Conservation (phyloP, 2,797 vertebrate genomes). For the Takifugu rubripes region DNA sequence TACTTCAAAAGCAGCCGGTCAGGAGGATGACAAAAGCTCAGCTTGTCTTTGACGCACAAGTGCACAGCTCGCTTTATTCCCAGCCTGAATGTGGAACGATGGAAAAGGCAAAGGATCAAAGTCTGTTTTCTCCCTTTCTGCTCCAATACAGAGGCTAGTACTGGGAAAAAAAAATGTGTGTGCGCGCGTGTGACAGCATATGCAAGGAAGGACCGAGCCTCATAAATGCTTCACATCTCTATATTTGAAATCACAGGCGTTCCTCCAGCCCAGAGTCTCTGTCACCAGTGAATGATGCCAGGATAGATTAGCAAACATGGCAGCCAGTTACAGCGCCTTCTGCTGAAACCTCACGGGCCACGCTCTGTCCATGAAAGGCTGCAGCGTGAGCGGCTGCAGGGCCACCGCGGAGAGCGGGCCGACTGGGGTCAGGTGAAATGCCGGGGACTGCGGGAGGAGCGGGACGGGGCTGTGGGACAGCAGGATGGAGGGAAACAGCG, state of each 20-base stretch:
- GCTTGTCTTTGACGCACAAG: slow-evolving; percentile 71
- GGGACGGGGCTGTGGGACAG: slow-evolving; percentile 76
- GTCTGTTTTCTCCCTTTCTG: slow-evolving; percentile 49
- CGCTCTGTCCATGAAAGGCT: slow-evolving; percentile 53
- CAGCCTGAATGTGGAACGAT: slow-evolving; percentile 51
- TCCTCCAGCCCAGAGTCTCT: slow-evolving; percentile 27
- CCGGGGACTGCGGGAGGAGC: slow-evolving; percentile 66
- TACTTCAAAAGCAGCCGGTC: slow-evolving; percentile 66
- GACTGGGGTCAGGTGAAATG: slow-evolving; percentile 72
- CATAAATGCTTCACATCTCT: slow-evolving; percentile 30
- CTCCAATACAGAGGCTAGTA: slow-evolving; percentile 49
- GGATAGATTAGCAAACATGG: slow-evolving; percentile 47
- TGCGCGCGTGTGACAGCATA: slow-evolving; percentile 20
- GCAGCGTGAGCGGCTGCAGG: slow-evolving; percentile 76
- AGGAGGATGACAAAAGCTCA: slow-evolving; percentile 58
- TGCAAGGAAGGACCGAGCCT: slow-evolving; percentile 25
- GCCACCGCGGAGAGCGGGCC: slow-evolving; percentile 80
- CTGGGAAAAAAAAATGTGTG: slow-evolving; percentile 29
- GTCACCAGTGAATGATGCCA: slow-evolving; percentile 23
- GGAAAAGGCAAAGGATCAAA: slow-evolving; percentile 68
- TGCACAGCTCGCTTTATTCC: slow-evolving; percentile 53
- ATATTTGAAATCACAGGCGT: slow-evolving; percentile 38
- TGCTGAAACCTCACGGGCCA: slow-evolving; percentile 69
- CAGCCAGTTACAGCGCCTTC: slow-evolving; percentile 63
- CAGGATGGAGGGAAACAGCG: slow-evolving; percentile 82